Percentiles rank a stretch among this genome's conserved stretches.
Conservation (phyloP, 2,113 vertebrate species). For the Columba livia region DNA sequence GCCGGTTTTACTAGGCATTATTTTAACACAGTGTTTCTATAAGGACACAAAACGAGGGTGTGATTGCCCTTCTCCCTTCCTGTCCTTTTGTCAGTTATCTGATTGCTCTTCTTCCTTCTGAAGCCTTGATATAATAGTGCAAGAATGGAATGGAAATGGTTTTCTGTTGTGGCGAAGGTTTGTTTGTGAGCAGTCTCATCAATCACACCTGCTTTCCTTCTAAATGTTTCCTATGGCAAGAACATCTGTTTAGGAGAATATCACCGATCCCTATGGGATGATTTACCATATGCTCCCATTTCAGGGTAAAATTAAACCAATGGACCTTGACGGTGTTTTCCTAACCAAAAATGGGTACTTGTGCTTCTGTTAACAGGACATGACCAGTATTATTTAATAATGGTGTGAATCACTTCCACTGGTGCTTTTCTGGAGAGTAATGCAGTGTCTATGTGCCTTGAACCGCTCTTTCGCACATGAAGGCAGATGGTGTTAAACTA, state of each 20-base stretch:
- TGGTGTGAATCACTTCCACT: neutral
- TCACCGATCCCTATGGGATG: neutral
- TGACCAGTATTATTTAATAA: neutral
- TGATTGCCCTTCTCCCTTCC: neutral
- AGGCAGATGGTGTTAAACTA: constrained; percentile 7
- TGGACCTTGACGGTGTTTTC: constrained; percentile 22
- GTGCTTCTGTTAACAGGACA: neutral
- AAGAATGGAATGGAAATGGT: neutral
- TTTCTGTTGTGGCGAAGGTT: neutral
- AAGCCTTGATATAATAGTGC: neutral
- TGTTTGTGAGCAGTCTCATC: neutral
- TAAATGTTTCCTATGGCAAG: neutral
- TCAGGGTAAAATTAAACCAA: constrained; percentile 25
- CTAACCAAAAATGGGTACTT: constrained; percentile 11
- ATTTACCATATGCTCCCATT: neutral
- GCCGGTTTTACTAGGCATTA: neutral
- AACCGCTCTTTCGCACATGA: fast-evolving
- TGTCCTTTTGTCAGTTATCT: neutral
- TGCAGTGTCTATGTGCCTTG: neutral
- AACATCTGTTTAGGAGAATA: constrained; percentile 38
- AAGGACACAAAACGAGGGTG: neutral
- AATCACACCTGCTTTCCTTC: constrained; percentile 33
- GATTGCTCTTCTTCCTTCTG: neutral
- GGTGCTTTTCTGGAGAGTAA: neutral
- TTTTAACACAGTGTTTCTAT: neutral